Evolutionary conservation across 2,888 invertebrate species (phyloP).

Genomic region (Polylopha cassiicola): DNA sequence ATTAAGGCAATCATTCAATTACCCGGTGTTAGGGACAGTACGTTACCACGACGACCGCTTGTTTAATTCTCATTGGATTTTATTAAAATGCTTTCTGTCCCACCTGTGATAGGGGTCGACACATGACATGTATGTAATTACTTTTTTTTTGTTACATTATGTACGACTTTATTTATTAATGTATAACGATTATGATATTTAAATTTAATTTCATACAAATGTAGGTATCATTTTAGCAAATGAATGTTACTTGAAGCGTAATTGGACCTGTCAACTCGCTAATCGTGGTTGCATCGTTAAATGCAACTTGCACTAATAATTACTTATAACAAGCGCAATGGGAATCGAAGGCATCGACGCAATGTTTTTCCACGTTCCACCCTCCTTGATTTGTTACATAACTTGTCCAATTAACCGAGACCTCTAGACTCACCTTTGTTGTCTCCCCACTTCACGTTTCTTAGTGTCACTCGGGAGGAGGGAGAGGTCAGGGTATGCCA

Average conservation of each 20-base stretch:
- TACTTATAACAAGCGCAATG: constrained; percentile 43
- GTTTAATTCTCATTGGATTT: no score
- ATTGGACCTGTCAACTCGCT: constrained; percentile 11
- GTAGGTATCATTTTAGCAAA: no score
- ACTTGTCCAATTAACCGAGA: constrained; percentile 34
- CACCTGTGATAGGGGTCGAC: no score
- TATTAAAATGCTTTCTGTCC: no score
- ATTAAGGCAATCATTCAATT: constrained; percentile 66
- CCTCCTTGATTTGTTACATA: constrained; percentile 41
- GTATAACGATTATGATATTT: no score
- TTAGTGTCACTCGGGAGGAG: constrained; percentile 28
- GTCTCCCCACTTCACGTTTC: constrained; percentile 25
- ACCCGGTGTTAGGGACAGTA: constrained; percentile 35
- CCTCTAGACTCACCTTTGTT: constrained; percentile 31
- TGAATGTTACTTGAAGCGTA: constrained; percentile 7
- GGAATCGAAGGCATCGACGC: constrained; percentile 45
- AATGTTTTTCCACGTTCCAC: constrained; percentile 43
- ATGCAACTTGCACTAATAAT: constrained; percentile 32
- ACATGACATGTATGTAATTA: no score
- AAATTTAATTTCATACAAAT: no score
- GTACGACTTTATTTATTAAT: no score
- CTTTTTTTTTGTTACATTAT: no score
- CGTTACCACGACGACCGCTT: constrained; percentile 10
- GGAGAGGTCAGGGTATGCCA: constrained; percentile 42
- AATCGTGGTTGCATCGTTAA: constrained; percentile 14